Conservation (phyloP, 2,888 invertebrate species). For the Hoplodrina blanda region DNA sequence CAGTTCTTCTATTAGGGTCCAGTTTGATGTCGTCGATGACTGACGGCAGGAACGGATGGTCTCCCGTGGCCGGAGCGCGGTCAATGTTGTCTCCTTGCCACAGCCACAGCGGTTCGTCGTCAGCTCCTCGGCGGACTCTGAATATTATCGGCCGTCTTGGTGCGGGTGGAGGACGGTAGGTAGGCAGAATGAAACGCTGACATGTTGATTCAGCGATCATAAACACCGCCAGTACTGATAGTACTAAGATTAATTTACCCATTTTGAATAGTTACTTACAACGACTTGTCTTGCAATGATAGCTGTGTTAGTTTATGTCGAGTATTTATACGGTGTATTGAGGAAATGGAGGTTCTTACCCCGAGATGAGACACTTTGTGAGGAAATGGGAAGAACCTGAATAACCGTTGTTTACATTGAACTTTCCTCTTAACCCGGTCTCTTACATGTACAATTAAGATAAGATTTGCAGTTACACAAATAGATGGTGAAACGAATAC, state of each 20-base stretch:
- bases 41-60: conserved; percentile 50
- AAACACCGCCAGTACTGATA: conserved; percentile 45
- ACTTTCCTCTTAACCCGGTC: conserved; percentile 12
- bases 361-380: background rate
- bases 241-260: conserved; percentile 31
- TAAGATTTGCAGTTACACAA: conserved; percentile 9
- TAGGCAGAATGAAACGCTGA: conserved; percentile 20
- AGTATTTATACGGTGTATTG: conserved; percentile 45
- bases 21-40: conserved; percentile 45
- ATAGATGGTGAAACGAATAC: background rate
- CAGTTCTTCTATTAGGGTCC: conserved; percentile 40
- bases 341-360: conserved; percentile 45
- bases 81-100: conserved; percentile 34
- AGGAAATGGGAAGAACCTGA: conserved; percentile 47
- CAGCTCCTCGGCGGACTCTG: conserved; percentile 26
- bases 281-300: conserved; percentile 23
- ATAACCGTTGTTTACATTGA: conserved; percentile 29
- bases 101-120: conserved; percentile 40
- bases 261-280: conserved; percentile 17
- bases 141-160: background rate
- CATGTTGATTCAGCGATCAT: conserved; percentile 47
- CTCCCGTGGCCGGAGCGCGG: conserved; percentile 43
- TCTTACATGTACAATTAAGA: background rate
- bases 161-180: conserved; percentile 34
- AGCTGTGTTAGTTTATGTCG: background rate